Conservation (phyloP, 2,888 invertebrate species). For the Synanthedon tipuliformis region DNA sequence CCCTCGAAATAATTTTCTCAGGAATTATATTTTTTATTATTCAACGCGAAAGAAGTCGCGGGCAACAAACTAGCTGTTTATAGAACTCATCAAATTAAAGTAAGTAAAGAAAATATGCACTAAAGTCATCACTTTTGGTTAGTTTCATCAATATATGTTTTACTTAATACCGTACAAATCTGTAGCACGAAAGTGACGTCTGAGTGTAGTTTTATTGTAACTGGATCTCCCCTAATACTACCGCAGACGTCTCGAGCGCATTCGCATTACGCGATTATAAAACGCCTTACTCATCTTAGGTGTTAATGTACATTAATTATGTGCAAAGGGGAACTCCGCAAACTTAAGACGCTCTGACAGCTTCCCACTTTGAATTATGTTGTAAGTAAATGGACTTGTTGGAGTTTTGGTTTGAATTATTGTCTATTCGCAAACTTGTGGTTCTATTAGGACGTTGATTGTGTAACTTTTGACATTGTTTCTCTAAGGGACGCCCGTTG, state of each 20-base stretch:
- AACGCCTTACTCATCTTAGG: slow-evolving; percentile 42
- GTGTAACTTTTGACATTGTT: neutral
- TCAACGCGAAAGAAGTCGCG: too few relatives aligned
- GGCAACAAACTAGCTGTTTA: too few relatives aligned
- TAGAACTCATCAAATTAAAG: too few relatives aligned
- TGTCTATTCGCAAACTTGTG: slow-evolving; percentile 3
- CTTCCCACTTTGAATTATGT: slow-evolving; percentile 36
- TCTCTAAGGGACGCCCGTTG: too few relatives aligned
- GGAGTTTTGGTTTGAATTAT: slow-evolving; percentile 18
- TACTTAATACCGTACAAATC: slow-evolving; percentile 11
- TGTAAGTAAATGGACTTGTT: slow-evolving; percentile 26
- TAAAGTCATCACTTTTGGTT: too few relatives aligned
- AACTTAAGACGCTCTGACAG: slow-evolving; percentile 43
- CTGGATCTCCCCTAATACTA: slow-evolving; percentile 33
- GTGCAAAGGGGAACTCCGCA: slow-evolving; percentile 20
- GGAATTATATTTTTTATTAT: too few relatives aligned
- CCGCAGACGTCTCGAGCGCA: slow-evolving; percentile 33
- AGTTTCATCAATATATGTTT: too few relatives aligned
- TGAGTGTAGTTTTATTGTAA: slow-evolving; percentile 25
- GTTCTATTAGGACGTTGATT: neutral
- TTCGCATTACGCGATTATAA: slow-evolving; percentile 37
- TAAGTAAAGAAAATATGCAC: too few relatives aligned
- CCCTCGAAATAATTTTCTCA: too few relatives aligned
- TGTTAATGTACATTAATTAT: slow-evolving; percentile 59
- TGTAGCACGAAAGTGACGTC: slow-evolving; percentile 6